A percentile compares a stretch with the other conserved stretches of the same genome.
These are phyloP conservation scores for Cremastobaeus sp. DNA, from an alignment of 2,888 invertebrate species.

Conservation along the genomic window DNA sequence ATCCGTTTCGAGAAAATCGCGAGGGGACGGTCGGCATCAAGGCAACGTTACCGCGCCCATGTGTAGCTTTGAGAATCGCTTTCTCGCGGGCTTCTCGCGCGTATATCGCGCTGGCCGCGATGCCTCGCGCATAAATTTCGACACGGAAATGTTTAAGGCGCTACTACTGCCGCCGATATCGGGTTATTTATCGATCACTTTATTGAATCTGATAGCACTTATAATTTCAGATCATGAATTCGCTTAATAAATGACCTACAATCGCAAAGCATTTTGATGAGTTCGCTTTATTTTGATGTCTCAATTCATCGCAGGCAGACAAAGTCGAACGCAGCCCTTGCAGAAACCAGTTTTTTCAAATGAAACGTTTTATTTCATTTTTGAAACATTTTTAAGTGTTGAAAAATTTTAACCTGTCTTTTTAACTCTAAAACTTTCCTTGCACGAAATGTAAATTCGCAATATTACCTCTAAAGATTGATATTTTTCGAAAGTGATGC, in stretches of 20 bases:
- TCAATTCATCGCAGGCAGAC: conserved; percentile 1
- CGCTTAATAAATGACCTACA: conserved; percentile 13
- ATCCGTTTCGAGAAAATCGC: conserved; percentile 14
- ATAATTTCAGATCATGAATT: conserved; percentile 11
- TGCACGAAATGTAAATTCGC: no score
- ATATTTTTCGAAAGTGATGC: no score
- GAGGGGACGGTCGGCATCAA: conserved; percentile 1
- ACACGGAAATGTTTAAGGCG: conserved; percentile 20
- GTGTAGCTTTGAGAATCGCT: conserved; percentile 30
- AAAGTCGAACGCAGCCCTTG: no score
- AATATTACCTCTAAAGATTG: no score
- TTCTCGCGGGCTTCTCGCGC: conserved; percentile 13
- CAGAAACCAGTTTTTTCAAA: no score
- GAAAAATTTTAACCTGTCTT: no score
- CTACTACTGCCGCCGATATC: conserved; percentile 14
- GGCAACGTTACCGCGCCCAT: conserved; percentile 19
- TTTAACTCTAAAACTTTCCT: no score
- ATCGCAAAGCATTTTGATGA: conserved; percentile 9
- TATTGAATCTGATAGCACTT: conserved; percentile 23
- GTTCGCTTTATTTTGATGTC: background rate
- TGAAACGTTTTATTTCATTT: no score
- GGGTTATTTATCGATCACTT: conserved; percentile 33
- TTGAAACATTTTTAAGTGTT: no score
- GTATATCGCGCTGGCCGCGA: conserved; percentile 12
- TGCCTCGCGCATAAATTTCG: conserved; percentile 27